Evolutionary conservation across 2,888 invertebrate genomes (phyloP).

Genomic region (Callosobruchus maculatus): DNA sequence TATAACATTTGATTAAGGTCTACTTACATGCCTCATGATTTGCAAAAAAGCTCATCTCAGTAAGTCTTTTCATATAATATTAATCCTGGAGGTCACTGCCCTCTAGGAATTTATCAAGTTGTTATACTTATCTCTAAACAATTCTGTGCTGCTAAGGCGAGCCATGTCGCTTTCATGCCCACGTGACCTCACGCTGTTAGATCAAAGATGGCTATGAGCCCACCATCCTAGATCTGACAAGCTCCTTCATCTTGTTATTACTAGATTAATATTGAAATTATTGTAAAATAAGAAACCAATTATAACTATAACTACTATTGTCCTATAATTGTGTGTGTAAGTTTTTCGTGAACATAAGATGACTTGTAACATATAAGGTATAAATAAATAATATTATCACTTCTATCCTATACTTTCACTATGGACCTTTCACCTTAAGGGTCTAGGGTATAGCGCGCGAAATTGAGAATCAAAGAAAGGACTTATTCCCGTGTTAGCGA

Average conservation of each 20-base stretch:
- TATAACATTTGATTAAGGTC: no score
- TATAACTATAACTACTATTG: constrained; percentile 41
- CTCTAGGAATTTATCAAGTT: no score
- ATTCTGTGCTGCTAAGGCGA: not conserved
- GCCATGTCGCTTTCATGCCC: not conserved
- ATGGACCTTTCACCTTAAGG: no score
- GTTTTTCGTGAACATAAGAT: constrained; percentile 41
- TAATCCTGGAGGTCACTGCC: no score
- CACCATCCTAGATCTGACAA: constrained; percentile 38
- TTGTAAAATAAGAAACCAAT: constrained; percentile 37
- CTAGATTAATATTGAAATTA: constrained; percentile 44
- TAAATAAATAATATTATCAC: constrained; percentile 17
- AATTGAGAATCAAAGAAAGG: no score
- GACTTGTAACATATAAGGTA: constrained; percentile 18
- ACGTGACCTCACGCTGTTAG: constrained; percentile 36
- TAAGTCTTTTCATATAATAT: no score
- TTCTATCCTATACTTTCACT: not conserved
- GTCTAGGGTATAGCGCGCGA: no score
- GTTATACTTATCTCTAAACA: not conserved
- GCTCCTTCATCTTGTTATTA: constrained; percentile 47
- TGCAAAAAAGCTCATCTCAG: no score
- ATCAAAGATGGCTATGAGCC: constrained; percentile 41
- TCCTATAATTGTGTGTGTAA: constrained; percentile 50
- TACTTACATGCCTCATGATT: no score
- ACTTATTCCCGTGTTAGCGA: no score